Percentiles rank a stretch among this genome's conserved stretches.
These are phyloP conservation scores for Metalampra italica DNA, from an alignment of 2,888 invertebrate genomes.

Conservation along the genomic window DNA sequence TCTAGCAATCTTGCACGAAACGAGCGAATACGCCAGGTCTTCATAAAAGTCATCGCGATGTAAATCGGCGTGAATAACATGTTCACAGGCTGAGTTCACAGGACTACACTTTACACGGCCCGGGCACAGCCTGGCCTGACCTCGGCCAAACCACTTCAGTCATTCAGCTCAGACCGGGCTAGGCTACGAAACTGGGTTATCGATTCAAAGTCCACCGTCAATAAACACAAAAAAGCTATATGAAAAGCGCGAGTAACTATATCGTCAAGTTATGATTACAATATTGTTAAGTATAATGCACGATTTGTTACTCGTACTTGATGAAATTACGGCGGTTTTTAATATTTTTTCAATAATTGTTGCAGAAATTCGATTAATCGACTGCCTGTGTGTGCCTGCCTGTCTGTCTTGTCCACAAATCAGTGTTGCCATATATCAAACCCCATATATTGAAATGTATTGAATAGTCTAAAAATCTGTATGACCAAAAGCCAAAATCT, in stretches of 20 bases:
- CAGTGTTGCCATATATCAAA: too few relatives aligned
- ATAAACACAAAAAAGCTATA: not conserved
- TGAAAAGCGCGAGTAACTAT: not conserved
- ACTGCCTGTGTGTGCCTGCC: not conserved
- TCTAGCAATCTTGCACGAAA: slow-evolving; percentile 83
- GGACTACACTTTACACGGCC: too few relatives aligned
- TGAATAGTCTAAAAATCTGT: too few relatives aligned
- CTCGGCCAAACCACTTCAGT: not conserved
- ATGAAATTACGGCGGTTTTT: not conserved
- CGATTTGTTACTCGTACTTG: not conserved
- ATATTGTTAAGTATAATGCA: not conserved
- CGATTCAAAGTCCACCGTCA: slow-evolving; percentile 62
- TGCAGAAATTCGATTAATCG: slow-evolving; percentile 10
- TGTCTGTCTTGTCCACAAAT: too few relatives aligned
- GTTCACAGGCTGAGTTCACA: slow-evolving; percentile 25
- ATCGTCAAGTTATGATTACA: not conserved
- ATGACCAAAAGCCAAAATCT: too few relatives aligned
- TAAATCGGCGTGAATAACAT: slow-evolving; percentile 91
- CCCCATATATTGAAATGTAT: too few relatives aligned
- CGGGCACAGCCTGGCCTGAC: not conserved
- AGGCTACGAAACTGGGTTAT: slow-evolving; percentile 52
- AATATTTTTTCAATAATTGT: not conserved
- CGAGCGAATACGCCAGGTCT: slow-evolving; percentile 87
- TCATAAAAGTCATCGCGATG: slow-evolving; percentile 89
- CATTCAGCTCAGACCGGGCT: slow-evolving; percentile 9